Base-by-base conservation (phyloP, 2,888 invertebrate genomes). In the Synergus japonicus region DNA sequence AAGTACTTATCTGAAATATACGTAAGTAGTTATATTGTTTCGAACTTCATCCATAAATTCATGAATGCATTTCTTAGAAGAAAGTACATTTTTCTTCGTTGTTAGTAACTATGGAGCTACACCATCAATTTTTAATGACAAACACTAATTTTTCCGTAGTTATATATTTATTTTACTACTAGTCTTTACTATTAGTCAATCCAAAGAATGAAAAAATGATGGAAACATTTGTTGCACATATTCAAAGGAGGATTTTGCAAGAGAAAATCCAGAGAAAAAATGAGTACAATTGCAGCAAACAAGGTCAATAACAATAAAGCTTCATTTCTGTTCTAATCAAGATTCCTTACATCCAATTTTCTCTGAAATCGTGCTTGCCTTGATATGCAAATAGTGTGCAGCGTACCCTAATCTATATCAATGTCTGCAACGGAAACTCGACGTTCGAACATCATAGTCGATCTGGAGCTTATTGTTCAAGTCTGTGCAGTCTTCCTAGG, bases 401-500 rank as follows among this genome's bases (percentile, higher is more conserved):
- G n/a, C 49, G 54, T 49, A 73, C 73, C 73, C 73, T 37, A 54
- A 73, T 73, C 49, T 73, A 73, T 73, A 73, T 73, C 73, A 73
- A 73, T 73, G 73, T 73, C 73, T 54, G 73, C 73, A 73, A 54
- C 54, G 73, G 73, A 73, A 73, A 73, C 73, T 73, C n/a, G 46
- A 15, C 37, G 54, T 29, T 73, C 73, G 73, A 73, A 73, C 73
- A 73, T 73, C 73, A 67, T 46, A 67, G 44, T 44, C 18, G 54
- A 49, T 73, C 29, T n/a, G 8, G 37, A 54, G 73, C 73, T 73
- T 73, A 73, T 73, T 73, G 73, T 73, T 73, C 49, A 13, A 22
- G 37, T 54, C 44, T 67, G 46, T 22, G 18, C 69, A 66, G 43
- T 69, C 69, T 73, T 73, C 73, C 73, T 73, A 73, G 22, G 49